phyloP scores from a whole-genome alignment of 1,140 invertebrate genomes.

The Bursaphelenchus mucronatus region DNA sequence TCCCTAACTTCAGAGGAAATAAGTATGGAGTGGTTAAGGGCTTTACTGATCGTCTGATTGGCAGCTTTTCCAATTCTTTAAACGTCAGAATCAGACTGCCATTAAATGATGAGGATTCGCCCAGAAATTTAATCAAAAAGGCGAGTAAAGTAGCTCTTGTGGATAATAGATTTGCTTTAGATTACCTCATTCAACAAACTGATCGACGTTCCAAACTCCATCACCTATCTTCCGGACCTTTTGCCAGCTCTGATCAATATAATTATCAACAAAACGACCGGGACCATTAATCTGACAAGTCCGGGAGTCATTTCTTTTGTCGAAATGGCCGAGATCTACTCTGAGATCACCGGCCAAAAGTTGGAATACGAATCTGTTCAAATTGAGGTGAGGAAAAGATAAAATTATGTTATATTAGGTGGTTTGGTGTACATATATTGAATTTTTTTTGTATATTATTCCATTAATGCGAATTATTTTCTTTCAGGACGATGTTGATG shows the following conservation, averaged over 20 bases:
- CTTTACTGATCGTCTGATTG: conserved; percentile 36
- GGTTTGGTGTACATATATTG: too few species aligned
- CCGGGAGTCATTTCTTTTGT: conserved; percentile 31
- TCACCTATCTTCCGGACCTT: conserved; percentile 36
- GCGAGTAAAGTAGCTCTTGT: conserved; percentile 10
- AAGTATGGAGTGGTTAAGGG: conserved; percentile 39
- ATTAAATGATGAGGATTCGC: conserved; percentile 32
- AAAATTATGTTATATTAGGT: too few species aligned
- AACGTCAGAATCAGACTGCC: conserved; percentile 45
- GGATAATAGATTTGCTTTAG: conserved; percentile 16
- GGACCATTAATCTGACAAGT: conserved; percentile 34
- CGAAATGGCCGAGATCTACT: conserved; percentile 27
- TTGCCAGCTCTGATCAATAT: conserved; percentile 39
- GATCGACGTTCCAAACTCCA: conserved; percentile 35
- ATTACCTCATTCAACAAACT: conserved; percentile 34
- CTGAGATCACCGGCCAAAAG: conserved; percentile 21
- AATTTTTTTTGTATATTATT: not conserved
- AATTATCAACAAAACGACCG: conserved; percentile 22
- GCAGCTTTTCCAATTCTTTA: conserved; percentile 31
- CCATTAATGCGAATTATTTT: not conserved
- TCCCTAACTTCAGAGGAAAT: conserved; percentile 35
- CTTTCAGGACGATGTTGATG: conserved; percentile 19
- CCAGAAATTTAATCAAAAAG: conserved; percentile 35
- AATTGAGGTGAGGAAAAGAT: conserved; percentile 4
- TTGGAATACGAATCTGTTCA: conserved; percentile 21